Evolutionary conservation across 1,140 invertebrate species (phyloP).

Genomic region (Solenopsis invicta): DNA sequence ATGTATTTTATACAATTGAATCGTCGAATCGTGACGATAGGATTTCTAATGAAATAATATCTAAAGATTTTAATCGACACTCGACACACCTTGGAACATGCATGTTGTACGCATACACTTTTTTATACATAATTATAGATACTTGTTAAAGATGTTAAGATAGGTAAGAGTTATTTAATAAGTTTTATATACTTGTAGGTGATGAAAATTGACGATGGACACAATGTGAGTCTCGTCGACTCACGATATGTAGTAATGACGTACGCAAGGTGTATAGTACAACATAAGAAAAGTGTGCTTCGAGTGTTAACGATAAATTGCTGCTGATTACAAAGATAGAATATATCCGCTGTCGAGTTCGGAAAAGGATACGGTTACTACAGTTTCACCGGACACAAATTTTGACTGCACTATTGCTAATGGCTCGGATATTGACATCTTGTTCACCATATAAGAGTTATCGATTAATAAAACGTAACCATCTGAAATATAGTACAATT

Average conservation of each 20-base stretch:
- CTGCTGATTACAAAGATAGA: not conserved
- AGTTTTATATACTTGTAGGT: too few species aligned
- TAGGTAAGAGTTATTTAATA: too few species aligned
- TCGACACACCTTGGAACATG: too few species aligned
- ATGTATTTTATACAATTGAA: slow-evolving; percentile 9
- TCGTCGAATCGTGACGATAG: not conserved
- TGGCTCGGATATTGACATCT: slow-evolving; percentile 70
- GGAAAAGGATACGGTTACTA: slow-evolving; percentile 87
- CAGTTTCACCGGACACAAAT: slow-evolving; percentile 89
- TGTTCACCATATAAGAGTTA: not conserved
- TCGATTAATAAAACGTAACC: not conserved
- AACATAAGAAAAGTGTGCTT: too few species aligned
- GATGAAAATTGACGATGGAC: too few species aligned
- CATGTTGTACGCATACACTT: too few species aligned
- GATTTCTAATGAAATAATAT: slow-evolving; percentile 4
- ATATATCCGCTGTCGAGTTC: slow-evolving; percentile 49
- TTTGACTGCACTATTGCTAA: slow-evolving; percentile 88
- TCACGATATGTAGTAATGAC: too few species aligned
- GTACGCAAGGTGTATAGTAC: too few species aligned
- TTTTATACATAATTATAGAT: too few species aligned
- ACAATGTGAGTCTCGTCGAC: too few species aligned
- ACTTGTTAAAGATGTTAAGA: too few species aligned
- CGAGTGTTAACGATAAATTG: not conserved
- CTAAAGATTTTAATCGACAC: not conserved
- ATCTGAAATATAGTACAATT: not conserved